Evolutionary conservation across 1,140 invertebrate genomes (phyloP), one percentile per base, ranked within the genome.

Genomic region (Drosophila cardini): DNA sequence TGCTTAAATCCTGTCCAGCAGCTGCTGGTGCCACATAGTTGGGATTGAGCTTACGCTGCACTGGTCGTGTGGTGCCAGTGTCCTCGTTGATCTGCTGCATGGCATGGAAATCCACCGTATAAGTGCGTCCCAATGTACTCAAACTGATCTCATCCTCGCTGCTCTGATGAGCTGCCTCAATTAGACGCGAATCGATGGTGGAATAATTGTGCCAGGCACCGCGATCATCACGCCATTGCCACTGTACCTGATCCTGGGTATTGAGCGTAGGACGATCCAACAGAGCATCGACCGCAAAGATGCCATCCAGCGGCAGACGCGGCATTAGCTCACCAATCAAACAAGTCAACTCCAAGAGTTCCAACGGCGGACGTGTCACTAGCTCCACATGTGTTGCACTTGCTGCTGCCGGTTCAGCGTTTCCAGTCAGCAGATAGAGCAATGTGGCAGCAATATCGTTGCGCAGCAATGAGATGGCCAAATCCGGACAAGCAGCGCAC

Each of bases 71-170:
- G 48, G 97, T 98, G 62, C 98, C 98, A 5, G 98, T 98, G 92
- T 99, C 98, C 93, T 99, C 98, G 92, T 99, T 99, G 73, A 99
- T 98, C 94, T 99, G 98, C 93, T 99, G 98, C 97, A 99, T 98
- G 77, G 97, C 96, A 93, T 98, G 96, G 84, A 99, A 97, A 93
- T 99, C 98, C 72, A 99, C 96, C 1, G 97, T 98, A 92, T 99
- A 99, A 8, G 97, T 98, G 81, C 97, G 94, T 65, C 97, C 97
- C 91, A 98, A 94, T 11, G 97, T 97, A 36, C 96, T 97, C 48
- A 99, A 93, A 90, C 96, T 98, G 67, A 99, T 96, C 93, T 99
- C 98, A 93, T 99, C 98, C 92, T 99, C 98, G 36, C 97, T 97
- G 90, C 96, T 96, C 90, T 97, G 95, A 93, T 98, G 97, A 55